Evolutionary conservation across 2,888 invertebrate species (phyloP), one percentile per base, ranked within the genome.

Genomic region (Disparrhopalites patrizii): DNA sequence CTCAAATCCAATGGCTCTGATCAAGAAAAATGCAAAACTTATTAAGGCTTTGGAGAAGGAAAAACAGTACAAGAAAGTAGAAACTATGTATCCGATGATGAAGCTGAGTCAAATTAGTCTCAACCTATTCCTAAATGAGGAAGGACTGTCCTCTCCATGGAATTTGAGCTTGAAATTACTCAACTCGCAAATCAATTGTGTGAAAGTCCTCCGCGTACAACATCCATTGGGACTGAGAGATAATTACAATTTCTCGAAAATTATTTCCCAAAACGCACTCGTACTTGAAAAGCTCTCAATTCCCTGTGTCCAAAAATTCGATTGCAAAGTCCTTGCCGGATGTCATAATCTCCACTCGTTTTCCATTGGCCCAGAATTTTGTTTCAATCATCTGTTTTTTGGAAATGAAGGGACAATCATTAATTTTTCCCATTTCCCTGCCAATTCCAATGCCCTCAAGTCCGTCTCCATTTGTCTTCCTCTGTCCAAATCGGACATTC

Each of bases 321-420:
- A 63, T 20, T 63, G 63, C 25, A 28, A n/a, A 10, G 43, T 38
- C 18, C 63, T 63, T 20, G 7, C 23, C 7, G 8, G 20, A 13
- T 54, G 54, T 31, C 1, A 1, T 3, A 28, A 54, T 20, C 43
- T 63, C 5, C 1, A 28, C 1, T 38, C 27, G 3, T 63, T 63
- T 15, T 63, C 63, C 1, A 55, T 63, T 15, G 63, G 63, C 13
- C 25, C 36, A 30, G 63, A 63, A 20, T 63, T 63, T 43, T 55
- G 63, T 40, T 63, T 63, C 25, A 63, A 63, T 43, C 43, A 54
- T 23, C 23, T 63, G 23, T 63, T 63, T 30, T 55, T 63, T 43
- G 63, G 63, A 4, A 43, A 23, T 23, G 31, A 55, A 4, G 63
- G 63, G 1, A 31, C 54, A 5, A 15, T 63, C 3, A 10, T 30